Percentiles rank a stretch among this genome's conserved stretches.
Conservation (phyloP, 2,797 vertebrate species). For the Hydrocynus forskahlii region DNA sequence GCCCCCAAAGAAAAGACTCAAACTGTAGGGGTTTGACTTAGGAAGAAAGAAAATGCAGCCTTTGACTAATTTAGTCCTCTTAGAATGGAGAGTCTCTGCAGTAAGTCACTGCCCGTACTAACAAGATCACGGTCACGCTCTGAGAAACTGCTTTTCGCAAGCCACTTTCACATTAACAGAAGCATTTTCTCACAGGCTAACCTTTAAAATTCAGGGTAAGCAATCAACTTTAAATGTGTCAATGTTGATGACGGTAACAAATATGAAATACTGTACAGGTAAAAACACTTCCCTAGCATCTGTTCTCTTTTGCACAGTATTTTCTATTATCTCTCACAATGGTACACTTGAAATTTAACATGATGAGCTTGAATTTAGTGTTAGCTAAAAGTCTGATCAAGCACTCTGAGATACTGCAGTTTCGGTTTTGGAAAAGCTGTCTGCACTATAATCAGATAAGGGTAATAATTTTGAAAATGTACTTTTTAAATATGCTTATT, state of each 20-base stretch:
- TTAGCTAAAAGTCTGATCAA: background rate
- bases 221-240: conserved; percentile 17
- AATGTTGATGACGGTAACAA: background rate
- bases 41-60: conserved; percentile 10
- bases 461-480: no score
- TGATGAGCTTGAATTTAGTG: background rate
- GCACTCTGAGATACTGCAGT: background rate
- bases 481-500: no score
- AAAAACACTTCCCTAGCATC: background rate
- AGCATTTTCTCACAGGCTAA: conserved; percentile 15
- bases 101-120: conserved; percentile 41
- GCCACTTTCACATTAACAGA: conserved; percentile 48
- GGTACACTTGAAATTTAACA: background rate
- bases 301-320: background rate
- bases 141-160: conserved; percentile 50
- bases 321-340: background rate
- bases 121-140: conserved; percentile 49
- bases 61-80: conserved; percentile 43
- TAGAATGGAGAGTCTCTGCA: conserved; percentile 38
- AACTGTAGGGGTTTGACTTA: conserved; percentile 25
- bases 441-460: background rate
- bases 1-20: conserved; percentile 28
- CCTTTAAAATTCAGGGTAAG: conserved; percentile 15
- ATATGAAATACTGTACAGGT: conserved; percentile 2
- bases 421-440: background rate